phyloP scores from a whole-genome alignment of 2,113 vertebrate genomes.

The Haplotaxodon microlepis region DNA sequence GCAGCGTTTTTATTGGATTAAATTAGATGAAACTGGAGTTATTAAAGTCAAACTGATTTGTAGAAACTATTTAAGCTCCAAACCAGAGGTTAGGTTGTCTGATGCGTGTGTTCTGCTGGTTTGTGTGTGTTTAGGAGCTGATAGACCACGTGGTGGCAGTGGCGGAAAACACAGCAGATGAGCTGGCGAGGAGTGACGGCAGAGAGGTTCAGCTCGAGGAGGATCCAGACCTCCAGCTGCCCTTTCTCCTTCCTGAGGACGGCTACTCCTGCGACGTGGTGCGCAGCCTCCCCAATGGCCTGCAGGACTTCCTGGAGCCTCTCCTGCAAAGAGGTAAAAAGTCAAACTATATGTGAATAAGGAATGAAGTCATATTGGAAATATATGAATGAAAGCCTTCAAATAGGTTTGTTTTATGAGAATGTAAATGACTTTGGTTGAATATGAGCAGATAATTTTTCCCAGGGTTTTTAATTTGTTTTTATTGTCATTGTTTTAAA shows the following conservation, averaged over 20 bases:
- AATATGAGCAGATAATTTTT: background rate
- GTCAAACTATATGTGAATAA: background rate
- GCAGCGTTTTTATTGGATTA: background rate
- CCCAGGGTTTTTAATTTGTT: background rate
- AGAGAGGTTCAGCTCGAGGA: conserved; percentile 93
- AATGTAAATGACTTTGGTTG: background rate
- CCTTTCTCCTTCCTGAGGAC: conserved; percentile 94
- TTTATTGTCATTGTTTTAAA: background rate
- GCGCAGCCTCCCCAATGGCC: conserved; percentile 89
- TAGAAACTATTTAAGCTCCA: background rate
- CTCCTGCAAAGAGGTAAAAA: conserved; percentile 89
- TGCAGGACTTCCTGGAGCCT: conserved; percentile 95
- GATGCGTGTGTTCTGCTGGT: background rate
- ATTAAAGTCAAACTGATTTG: background rate
- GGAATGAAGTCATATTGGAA: background rate
- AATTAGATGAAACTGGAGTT: background rate
- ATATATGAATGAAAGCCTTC: background rate
- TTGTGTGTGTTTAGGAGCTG: conserved; percentile 75
- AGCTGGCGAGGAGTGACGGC: conserved; percentile 92
- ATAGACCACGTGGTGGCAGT: conserved; percentile 92
- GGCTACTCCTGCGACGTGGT: conserved; percentile 98
- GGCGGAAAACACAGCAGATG: conserved; percentile 94
- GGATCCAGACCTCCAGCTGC: conserved; percentile 96
- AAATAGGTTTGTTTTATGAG: background rate
- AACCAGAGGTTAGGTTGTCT: background rate